Evolutionary conservation across 1,140 invertebrate genomes (phyloP).

Genomic region (Chrysopa pallens): DNA sequence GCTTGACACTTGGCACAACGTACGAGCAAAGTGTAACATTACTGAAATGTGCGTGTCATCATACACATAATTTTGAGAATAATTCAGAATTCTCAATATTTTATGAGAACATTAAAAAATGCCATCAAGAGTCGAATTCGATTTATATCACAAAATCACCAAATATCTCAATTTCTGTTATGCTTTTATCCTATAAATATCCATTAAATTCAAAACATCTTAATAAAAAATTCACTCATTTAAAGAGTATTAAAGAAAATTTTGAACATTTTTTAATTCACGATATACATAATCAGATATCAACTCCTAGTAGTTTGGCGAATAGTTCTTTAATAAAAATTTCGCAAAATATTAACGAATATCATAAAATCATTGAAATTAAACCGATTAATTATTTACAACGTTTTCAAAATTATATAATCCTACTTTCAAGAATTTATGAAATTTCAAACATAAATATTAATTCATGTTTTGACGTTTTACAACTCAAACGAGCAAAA

Average conservation of each 20-base stretch:
- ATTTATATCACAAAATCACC: conserved; percentile 1
- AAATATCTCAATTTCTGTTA: conserved; percentile 7
- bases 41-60: conserved; percentile 8
- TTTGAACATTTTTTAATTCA: conserved; percentile 8
- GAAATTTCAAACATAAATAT: conserved; percentile 21
- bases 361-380: conserved; percentile 7
- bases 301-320: neutral
- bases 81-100: conserved; percentile 6
- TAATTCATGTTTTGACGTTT: conserved; percentile 16
- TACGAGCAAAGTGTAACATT: conserved; percentile 9
- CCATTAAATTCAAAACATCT: conserved; percentile 8
- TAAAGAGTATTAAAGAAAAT: conserved; percentile 9
- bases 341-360: conserved; percentile 5
- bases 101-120: conserved; percentile 7
- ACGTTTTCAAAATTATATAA: conserved; percentile 24
- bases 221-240: conserved; percentile 6
- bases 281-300: conserved; percentile 5
- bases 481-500: conserved; percentile 21
- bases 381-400: conserved; percentile 18
- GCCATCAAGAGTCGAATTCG: conserved; percentile 6
- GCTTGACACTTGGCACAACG: conserved; percentile 8
- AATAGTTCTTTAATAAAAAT: neutral
- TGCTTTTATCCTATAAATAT: conserved; percentile 9
- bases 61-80: conserved; percentile 6
- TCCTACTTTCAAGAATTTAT: conserved; percentile 21